Base-by-base conservation (phyloP, 2,888 invertebrate genomes). In the Cephalotes varians region DNA sequence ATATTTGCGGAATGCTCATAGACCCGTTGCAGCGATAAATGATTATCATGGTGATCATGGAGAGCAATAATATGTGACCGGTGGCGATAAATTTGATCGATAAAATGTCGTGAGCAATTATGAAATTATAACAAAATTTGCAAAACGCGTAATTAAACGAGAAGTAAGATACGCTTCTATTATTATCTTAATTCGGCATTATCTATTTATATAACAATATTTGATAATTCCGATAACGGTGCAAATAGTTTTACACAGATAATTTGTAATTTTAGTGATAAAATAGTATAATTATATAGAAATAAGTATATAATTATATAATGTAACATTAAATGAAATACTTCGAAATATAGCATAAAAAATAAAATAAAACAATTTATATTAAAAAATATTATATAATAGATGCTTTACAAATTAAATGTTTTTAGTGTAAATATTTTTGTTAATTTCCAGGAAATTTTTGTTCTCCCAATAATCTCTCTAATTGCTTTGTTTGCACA, bases 1-100 rank as follows among this genome's bases (percentile, higher is more conserved):
- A 77, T 77, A 69, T 77, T 44, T 56, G 77, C 34, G 71, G 56
- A 77, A 77, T 77, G 25, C 34, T 56, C 31, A 5, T 28, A 37
- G 37, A 25, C 69, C 54, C 34, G 44, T 44, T 77, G 44, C 12
- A 5, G 7, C 31, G 77, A 77, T 77, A 77, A 71, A 3, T 18
- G 62, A 62, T 74, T 73, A 62, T 37, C 34, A n/a, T n/a, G 49
- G 7, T 7, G 47, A 62, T 73, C 15, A 60, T 62, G 37, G 21
- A 62, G 10, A 47, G 37, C n/a, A 56, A 62, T 49, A 74, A 74
- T 56, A 60, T 44, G 18, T 37, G 15, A 1, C 2, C 7, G 12
- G 2, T n/a, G 1, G 15, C 18, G 49, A 74, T 25, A 74, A 60
- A 56, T 71, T 12, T 28, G 2, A n/a, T 49, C 21, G 4, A 60